Evolutionary conservation across 2,888 invertebrate genomes (phyloP).

Genomic region (Eremobia ochroleuca): DNA sequence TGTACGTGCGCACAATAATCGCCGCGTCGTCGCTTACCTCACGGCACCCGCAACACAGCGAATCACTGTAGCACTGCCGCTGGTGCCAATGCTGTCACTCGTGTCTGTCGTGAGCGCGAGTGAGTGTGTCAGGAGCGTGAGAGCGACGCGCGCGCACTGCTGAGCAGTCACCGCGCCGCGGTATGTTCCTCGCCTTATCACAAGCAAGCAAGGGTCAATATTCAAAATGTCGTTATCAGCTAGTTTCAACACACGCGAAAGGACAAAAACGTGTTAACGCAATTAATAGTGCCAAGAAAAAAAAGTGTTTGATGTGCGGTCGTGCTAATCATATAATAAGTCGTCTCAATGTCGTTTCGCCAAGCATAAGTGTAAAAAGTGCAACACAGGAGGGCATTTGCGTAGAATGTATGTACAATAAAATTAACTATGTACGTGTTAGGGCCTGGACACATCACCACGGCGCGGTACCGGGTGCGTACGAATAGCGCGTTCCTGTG

Average conservation of each 20-base stretch:
- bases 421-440: neutral
- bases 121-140: neutral
- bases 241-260: conserved; percentile 17
- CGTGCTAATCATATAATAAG: conserved; percentile 59
- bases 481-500: no score
- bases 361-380: conserved; percentile 34
- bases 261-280: neutral
- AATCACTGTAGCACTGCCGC: neutral
- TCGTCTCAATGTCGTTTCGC: conserved; percentile 58
- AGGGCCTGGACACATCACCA: no score
- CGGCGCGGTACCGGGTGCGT: neutral
- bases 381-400: conserved; percentile 4
- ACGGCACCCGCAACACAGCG: conserved; percentile 5
- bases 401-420: conserved; percentile 5
- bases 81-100: neutral
- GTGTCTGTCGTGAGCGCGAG: neutral
- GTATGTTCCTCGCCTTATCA: conserved; percentile 34
- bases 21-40: conserved; percentile 32
- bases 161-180: neutral
- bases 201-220: conserved; percentile 16
- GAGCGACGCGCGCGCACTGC: conserved; percentile 26
- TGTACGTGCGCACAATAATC: neutral
- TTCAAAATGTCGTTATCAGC: neutral
- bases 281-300: neutral
- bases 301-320: conserved; percentile 62